phyloP scores from a whole-genome alignment of 2,888 invertebrate genomes.

The Imbricaverruca yamaguchii region DNA sequence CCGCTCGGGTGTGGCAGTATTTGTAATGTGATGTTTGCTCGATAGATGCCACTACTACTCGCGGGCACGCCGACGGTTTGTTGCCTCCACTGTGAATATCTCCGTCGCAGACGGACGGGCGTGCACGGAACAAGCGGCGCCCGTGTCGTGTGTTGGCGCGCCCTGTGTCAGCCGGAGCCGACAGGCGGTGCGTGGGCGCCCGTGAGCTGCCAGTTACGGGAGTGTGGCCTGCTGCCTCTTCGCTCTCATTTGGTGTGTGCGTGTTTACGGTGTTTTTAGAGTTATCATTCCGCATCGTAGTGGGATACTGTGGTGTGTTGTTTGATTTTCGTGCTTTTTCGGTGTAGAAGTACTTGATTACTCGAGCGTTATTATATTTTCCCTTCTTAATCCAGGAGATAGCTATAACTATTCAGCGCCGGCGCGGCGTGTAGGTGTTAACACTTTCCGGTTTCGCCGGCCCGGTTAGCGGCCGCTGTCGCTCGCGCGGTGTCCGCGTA shows the following conservation, averaged over 20 bases:
- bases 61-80: not conserved
- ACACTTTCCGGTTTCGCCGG: not conserved
- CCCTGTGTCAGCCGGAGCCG: not conserved
- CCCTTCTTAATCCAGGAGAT: conserved; percentile 18
- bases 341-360: conserved; percentile 17
- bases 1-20: not conserved
- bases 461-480: too few species aligned
- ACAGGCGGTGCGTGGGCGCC: too few species aligned
- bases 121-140: not conserved
- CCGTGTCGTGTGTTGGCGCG: not conserved
- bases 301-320: conserved; percentile 18
- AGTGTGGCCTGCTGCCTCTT: conserved; percentile 12
- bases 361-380: conserved; percentile 19
- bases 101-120: not conserved
- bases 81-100: not conserved
- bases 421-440: conserved; percentile 5
- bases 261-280: not conserved
- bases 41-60: conserved; percentile 15
- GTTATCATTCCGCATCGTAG: conserved; percentile 20
- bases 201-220: not conserved
- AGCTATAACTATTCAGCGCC: conserved; percentile 7
- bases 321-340: conserved; percentile 19
- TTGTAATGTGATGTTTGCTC: not conserved
- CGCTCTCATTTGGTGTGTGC: not conserved
- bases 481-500: not conserved